Evolutionary conservation across 2,888 invertebrate genomes (phyloP).

Genomic region (Oscheius sp.): DNA sequence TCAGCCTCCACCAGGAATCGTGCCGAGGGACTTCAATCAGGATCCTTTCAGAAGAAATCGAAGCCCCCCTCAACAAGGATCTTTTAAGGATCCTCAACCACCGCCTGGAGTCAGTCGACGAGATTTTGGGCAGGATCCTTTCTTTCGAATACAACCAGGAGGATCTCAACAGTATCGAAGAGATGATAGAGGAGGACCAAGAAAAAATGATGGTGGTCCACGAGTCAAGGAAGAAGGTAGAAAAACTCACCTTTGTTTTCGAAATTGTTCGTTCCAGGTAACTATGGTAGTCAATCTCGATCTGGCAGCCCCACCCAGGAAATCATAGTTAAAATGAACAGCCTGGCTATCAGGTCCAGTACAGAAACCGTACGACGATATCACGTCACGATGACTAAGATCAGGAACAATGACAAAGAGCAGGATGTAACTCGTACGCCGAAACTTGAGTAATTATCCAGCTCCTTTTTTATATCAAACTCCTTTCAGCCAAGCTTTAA

Average conservation of each 20-base stretch:
- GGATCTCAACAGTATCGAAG: not conserved
- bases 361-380: not conserved
- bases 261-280: not conserved
- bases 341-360: not conserved
- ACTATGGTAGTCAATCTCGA: not conserved
- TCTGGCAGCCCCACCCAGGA: not conserved
- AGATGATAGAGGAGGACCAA: not conserved
- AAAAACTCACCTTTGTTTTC: not conserved
- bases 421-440: conserved; percentile 3
- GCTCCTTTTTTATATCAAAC: not conserved
- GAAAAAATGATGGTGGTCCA: not conserved
- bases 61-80: no score
- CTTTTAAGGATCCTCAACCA: not conserved
- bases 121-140: not conserved
- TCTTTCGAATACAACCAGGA: not conserved
- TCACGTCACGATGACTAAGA: conserved; percentile 1
- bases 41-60: no score
- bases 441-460: conserved; percentile 12
- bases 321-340: conserved; percentile 4
- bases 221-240: not conserved
- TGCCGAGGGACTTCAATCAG: no score
- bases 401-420: not conserved
- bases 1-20: no score
- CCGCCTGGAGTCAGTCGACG: no score
- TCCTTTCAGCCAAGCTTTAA: conserved; percentile 1